Evolutionary conservation across 2,797 vertebrate species (phyloP), one percentile per base, ranked within the genome.

Genomic region (Myripristis jacobus): DNA sequence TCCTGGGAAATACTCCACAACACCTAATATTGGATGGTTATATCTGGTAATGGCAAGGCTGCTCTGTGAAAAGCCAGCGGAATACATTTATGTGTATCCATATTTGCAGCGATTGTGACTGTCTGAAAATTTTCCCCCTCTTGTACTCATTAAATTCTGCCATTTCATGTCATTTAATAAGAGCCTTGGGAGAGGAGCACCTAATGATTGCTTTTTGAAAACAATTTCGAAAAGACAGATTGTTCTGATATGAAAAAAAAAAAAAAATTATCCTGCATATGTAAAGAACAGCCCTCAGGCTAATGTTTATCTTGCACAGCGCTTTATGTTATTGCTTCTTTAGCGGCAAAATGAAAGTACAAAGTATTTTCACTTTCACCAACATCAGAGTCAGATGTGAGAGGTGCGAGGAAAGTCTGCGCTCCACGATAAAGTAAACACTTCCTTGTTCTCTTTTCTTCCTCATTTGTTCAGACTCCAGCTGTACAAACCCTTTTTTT

Each of bases 81-180:
- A 2, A 0, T 51, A 56, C 63, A 34, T 56, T 24, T 10, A 1
- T 56, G 22, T 31, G 16, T 36, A 1, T 82, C 73, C 43, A 9
- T 43, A 46, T 66, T 59, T 65, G 47, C 18, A 43, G 52, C 73
- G 74, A 60, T 70, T 72, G 38, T 16, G 3, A 24, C 55, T 55
- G 19, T 53, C 57, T 52, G n/a, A n/a, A 25, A 46, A 51, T 67
- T 48, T 24, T 36, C 31, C n/a, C 46, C 67, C 24, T 16, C 43
- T 59, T 27, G 18, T 29, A n/a, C 62, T 70, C 60, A 66, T 78
- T 83, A 70, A 29, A 77, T 79, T 62, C 51, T 51, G 38, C 51
- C 43, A 67, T 77, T 84, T 68, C 29, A 43, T 76, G 76, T 78
- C 56, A 70, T 77, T 83, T 87, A 79, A 80, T 73, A 70, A 59